These are phyloP conservation scores for Drosophila meridionalis DNA, from an alignment of 2,888 invertebrate genomes.

Conservation along the genomic window DNA sequence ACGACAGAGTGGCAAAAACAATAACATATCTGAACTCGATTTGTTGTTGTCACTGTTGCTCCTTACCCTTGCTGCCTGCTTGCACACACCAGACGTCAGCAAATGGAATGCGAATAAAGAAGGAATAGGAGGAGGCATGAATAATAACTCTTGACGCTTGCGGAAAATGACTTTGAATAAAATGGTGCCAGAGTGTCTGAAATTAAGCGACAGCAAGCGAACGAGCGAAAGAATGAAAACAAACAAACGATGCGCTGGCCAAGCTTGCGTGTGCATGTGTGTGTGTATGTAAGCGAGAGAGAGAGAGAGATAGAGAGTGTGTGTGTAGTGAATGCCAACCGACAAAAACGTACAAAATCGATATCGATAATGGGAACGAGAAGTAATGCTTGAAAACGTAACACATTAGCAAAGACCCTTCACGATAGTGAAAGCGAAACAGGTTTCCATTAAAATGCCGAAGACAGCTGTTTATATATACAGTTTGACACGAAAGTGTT, in stretches of 20 bases:
- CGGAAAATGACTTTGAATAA: constrained; percentile 70
- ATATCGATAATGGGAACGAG: constrained; percentile 32
- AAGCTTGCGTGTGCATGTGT: constrained; percentile 5
- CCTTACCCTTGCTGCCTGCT: constrained; percentile 7
- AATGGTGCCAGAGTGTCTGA: constrained; percentile 76
- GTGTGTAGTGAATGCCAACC: constrained; percentile 27
- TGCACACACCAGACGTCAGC: constrained; percentile 7
- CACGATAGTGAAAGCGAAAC: constrained; percentile 51
- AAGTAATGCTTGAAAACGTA: constrained; percentile 9
- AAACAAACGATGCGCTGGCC: constrained; percentile 63
- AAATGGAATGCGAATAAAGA: constrained; percentile 31
- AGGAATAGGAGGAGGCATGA: constrained; percentile 51
- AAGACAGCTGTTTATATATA: constrained; percentile 17
- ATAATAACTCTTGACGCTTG: constrained; percentile 61
- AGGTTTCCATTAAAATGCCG: constrained; percentile 21
- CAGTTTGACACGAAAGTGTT: no score
- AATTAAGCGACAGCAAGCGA: constrained; percentile 60
- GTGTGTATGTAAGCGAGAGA: background rate
- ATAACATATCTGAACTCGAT: constrained; percentile 31
- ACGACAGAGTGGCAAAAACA: constrained; percentile 1
- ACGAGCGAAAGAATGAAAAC: constrained; percentile 56
- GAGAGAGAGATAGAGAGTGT: background rate
- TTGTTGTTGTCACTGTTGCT: constrained; percentile 28
- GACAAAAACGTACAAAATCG: constrained; percentile 48
- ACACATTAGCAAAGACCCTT: constrained; percentile 23